A percentile compares a stretch with the other conserved stretches of the same genome.
These are phyloP conservation scores for Nasua narica DNA, from an alignment of 2,797 vertebrate species.

Conservation along the genomic window DNA sequence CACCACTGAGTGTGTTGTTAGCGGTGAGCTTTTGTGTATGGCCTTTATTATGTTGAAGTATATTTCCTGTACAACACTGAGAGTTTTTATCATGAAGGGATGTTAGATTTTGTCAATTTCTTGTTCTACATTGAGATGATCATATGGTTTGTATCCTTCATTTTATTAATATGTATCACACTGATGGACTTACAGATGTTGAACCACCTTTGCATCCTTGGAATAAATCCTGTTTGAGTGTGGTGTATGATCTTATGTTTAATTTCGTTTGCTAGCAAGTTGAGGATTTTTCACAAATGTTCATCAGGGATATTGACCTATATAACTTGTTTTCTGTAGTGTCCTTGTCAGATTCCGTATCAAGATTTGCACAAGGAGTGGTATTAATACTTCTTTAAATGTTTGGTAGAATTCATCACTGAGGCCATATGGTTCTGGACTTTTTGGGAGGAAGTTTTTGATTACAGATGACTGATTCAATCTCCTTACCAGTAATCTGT, in stretches of 20 bases:
- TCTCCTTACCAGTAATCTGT: neutral
- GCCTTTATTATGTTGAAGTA: neutral
- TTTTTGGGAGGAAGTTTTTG: neutral
- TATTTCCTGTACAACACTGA: neutral
- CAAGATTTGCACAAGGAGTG: neutral
- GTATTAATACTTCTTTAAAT: neutral
- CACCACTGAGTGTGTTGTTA: neutral
- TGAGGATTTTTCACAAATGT: neutral
- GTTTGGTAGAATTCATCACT: neutral
- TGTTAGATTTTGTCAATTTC: neutral
- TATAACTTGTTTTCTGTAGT: neutral
- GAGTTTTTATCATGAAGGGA: neutral
- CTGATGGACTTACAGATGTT: neutral
- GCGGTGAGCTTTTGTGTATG: neutral
- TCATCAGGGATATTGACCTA: neutral
- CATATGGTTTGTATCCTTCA: neutral
- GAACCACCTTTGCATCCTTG: neutral
- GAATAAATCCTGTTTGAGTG: neutral
- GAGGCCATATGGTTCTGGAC: neutral
- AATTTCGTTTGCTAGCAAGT: neutral
- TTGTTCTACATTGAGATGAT: neutral
- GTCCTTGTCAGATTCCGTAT: neutral
- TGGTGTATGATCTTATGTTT: neutral
- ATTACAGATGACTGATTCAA: neutral
- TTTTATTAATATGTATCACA: neutral